These are phyloP conservation scores for Thysanoteuthis rhombus DNA, from an alignment of 2,888 invertebrate species.

Conservation along the genomic window DNA sequence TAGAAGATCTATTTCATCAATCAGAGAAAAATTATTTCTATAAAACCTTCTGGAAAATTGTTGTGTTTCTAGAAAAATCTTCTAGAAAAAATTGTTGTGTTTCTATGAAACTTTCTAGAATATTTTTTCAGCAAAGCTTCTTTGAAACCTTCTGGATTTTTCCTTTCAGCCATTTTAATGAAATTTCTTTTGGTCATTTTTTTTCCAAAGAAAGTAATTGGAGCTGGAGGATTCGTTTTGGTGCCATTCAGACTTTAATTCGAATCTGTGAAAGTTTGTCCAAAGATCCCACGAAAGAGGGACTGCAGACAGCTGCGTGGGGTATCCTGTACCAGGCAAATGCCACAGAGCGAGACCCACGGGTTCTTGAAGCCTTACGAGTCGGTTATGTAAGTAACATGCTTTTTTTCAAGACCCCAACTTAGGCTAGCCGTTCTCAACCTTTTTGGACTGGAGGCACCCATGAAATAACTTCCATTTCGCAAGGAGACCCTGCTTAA, in stretches of 20 bases:
- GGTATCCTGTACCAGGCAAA: constrained; percentile 59
- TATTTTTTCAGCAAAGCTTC: too few relatives aligned
- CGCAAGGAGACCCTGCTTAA: too few relatives aligned
- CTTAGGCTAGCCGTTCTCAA: too few relatives aligned
- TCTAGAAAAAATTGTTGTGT: too few relatives aligned
- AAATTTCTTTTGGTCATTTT: not conserved
- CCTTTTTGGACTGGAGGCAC: too few relatives aligned
- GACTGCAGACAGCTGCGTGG: constrained; percentile 62
- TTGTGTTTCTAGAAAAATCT: too few relatives aligned
- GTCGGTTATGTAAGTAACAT: constrained; percentile 60
- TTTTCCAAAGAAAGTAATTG: constrained; percentile 60
- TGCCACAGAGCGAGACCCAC: constrained; percentile 59
- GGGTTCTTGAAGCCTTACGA: constrained; percentile 65
- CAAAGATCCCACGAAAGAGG: constrained; percentile 56
- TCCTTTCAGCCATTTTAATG: not conserved
- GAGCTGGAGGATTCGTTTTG: constrained; percentile 66
- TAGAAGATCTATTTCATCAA: too few relatives aligned
- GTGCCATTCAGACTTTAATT: constrained; percentile 63
- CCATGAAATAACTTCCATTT: too few relatives aligned
- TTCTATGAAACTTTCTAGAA: too few relatives aligned
- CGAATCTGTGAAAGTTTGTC: constrained; percentile 59
- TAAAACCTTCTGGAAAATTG: too few relatives aligned
- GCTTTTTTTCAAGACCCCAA: too few relatives aligned
- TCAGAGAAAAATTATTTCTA: too few relatives aligned
- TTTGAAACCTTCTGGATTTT: not conserved